Conservation (phyloP, 2,797 vertebrate genomes). For the Propithecus perrieri region DNA sequence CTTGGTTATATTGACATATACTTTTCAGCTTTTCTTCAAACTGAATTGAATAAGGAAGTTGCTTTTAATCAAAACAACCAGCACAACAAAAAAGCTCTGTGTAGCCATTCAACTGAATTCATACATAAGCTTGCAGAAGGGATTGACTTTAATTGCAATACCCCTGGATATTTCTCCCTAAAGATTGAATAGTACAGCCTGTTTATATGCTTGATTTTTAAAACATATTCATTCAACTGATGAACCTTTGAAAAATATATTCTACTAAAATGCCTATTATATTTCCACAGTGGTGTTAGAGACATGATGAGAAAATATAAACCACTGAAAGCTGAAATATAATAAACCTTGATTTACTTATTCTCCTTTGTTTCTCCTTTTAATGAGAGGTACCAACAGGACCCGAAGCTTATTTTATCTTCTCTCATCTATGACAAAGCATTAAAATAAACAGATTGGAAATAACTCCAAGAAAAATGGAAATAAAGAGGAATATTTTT, state of each 20-base stretch:
- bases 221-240: background rate
- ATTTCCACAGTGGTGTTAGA: background rate
- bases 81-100: background rate
- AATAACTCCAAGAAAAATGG: conserved; percentile 13
- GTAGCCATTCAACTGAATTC: background rate
- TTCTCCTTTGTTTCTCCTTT: conserved; percentile 8
- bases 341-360: background rate
- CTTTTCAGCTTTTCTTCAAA: background rate
- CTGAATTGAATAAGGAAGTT: background rate
- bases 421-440: background rate
- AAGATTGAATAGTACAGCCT: background rate
- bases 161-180: background rate
- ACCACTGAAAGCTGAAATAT: background rate
- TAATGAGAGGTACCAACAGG: background rate
- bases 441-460: background rate
- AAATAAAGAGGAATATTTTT: background rate
- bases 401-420: background rate
- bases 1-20: background rate
- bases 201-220: background rate
- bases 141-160: background rate
- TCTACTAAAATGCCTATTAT: background rate
- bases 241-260: conserved; percentile 18
- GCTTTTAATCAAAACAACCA: background rate
- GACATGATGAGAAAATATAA: background rate
- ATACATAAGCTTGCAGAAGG: background rate